Evolutionary conservation across 2,797 vertebrate species (phyloP), one percentile per base, ranked within the genome.

Genomic region (Phoeniculus purpureus): DNA sequence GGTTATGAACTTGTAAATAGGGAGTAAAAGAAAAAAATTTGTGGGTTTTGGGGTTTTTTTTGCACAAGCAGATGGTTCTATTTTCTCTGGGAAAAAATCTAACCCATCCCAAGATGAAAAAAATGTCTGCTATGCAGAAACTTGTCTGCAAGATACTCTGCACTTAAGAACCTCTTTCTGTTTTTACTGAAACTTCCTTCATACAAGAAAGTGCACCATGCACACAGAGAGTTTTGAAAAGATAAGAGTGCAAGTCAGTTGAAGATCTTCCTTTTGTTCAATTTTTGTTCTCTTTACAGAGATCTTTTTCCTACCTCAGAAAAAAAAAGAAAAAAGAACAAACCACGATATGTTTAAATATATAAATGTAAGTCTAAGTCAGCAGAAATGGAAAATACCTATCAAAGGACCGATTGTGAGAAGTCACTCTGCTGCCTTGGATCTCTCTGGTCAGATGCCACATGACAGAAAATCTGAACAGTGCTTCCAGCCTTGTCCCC

Each of bases 371-470:
- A 74, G 60, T 47, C 21, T 32, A 76, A 66, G 71, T 10, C 54
- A 82, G 51, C 55, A 25, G 31, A 81, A 91, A 51, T 43, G 75
- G 80, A 70, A 73, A 97, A 97, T 90, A 99, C 99, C 99, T 98
- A 75, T 99, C 99, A 81, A 99, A 99, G 37, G 99, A 99, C 73
- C 99, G 99, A 89, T 97, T 99, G 89, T 98, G 98, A 55, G 98
- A 99, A 18, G 98, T 97, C 85, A 98, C 98, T 85, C 98, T 98
- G 96, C 97, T 98, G 92, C 97, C 97, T 87, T 99, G 99, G 92
- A 98, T 98, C 95, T 99, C 99, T 72, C 99, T 97, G 7, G 99
- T 99, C 96, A 99, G 98, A 96, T 99, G 99, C 99, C 99, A 99
- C 86, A 99, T 97, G 78, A 99, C 97, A 6, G 99, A 99, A 89